Conservation (phyloP, 2,888 invertebrate species). For the Diaperis boleti region DNA sequence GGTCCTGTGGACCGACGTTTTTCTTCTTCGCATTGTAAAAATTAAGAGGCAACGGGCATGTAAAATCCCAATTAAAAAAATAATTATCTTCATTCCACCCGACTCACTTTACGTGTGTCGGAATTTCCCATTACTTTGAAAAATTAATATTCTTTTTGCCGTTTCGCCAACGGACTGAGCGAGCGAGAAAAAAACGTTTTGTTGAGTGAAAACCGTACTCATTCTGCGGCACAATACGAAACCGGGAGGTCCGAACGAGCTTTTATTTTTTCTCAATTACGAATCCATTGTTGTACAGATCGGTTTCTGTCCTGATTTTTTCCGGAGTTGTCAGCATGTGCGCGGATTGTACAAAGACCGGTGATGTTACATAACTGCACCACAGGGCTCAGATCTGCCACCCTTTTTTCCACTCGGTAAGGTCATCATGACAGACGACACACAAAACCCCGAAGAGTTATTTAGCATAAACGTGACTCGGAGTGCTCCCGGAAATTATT, state of each 20-base stretch:
- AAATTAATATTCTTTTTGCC: constrained; percentile 35
- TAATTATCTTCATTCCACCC: constrained; percentile 17
- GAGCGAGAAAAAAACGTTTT: constrained; percentile 29
- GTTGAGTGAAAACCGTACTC: constrained; percentile 27
- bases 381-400: too few species aligned
- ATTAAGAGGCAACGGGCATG: constrained; percentile 1
- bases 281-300: constrained; percentile 25
- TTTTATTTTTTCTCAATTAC: constrained; percentile 33
- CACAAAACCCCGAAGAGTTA: too few species aligned
- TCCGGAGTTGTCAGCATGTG: constrained; percentile 2
- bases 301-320: constrained; percentile 18
- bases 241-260: constrained; percentile 32
- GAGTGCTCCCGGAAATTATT: constrained; percentile 42
- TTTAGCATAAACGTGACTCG: constrained; percentile 34
- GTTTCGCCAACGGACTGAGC: too few species aligned
- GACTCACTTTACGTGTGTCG: constrained; percentile 20
- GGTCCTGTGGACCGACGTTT: background rate
- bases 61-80: constrained; percentile 15
- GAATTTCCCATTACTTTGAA: constrained; percentile 35
- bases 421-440: too few species aligned
- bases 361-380: too few species aligned
- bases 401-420: too few species aligned
- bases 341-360: background rate
- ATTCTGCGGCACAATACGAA: constrained; percentile 27
- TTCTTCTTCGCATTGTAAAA: background rate